Base-by-base conservation (phyloP, 2,888 invertebrate species). In the Choristoneura rosaceana region DNA sequence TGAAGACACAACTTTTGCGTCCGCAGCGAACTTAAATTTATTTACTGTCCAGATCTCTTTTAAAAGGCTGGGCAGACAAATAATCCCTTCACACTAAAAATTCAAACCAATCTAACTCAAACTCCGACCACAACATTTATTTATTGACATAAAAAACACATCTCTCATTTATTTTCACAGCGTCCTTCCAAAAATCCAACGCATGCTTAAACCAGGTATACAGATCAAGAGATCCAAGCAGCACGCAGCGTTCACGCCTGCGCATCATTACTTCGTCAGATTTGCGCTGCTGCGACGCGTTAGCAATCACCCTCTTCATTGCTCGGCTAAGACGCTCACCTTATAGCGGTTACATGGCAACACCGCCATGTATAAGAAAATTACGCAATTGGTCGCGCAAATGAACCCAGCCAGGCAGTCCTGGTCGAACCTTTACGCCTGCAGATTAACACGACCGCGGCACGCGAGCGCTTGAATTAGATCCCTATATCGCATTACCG, bases 401-500 rank as follows among this genome's bases (percentile, higher is more conserved):
- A 47, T 5, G 47, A 14, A 43, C 12, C 7, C 7, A 38, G 4
- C 38, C 7, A 7, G 7, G 4, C 7, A 17, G 15, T 52, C 52
- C 1, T 52, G 9, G 15, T 17, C 15, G 52, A 9, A 7, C 15
- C 52, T 52, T 52, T 15, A 7, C 52, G 60, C 61, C 43, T 7
- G 71, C 66, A 68, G 68, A 69, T 69, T 69, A 69, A 73, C 73
- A 59, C 64, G 50, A 47, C 50, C 52, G 62, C 69, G 43, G 69
- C 73, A 73, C 73, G 73, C 69, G 34, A 73, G 41, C 61, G 52
- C 68, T 47, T 71, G 69, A 69, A 73, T 73, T 69, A 73, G 69
- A 59, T 68, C 59, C 71, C 62, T 68, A 68, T 71, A 71, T 68
- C 71, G 62, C 58, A 67, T 73, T 73, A 73, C 68, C 33, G 69